Percentiles rank a stretch among this genome's conserved stretches.
phyloP scores from a whole-genome alignment of 2,888 invertebrate species.

The Lampropteryx suffumata region DNA sequence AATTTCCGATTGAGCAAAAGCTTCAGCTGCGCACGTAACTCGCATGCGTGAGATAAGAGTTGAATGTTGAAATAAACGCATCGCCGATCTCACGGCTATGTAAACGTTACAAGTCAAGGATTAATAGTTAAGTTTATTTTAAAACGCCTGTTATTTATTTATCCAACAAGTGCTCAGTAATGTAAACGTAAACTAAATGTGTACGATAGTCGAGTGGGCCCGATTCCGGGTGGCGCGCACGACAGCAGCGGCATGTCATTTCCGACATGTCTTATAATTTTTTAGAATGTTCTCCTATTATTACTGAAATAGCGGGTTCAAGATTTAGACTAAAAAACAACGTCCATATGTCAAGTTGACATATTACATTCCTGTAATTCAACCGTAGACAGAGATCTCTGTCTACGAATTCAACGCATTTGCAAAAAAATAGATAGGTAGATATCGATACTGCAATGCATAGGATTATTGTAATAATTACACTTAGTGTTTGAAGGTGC shows the following conservation, averaged over 20 bases:
- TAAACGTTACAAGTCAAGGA: constrained; percentile 73
- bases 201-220: constrained; percentile 53
- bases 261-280: constrained; percentile 52
- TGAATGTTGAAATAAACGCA: constrained; percentile 12
- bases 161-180: constrained; percentile 78
- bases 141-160: constrained; percentile 75
- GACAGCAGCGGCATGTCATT: constrained; percentile 45
- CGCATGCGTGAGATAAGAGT: neutral
- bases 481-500: too few species aligned
- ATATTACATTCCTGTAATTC: too few species aligned
- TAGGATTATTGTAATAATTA: too few species aligned
- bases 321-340: too few species aligned
- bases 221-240: constrained; percentile 49
- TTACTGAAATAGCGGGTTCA: too few species aligned
- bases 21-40: too few species aligned
- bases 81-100: constrained; percentile 62
- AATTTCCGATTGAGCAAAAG: too few species aligned
- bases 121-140: constrained; percentile 75
- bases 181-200: constrained; percentile 69
- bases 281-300: constrained; percentile 19
- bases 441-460: too few species aligned
- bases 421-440: too few species aligned
- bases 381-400: too few species aligned
- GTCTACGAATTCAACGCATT: too few species aligned
- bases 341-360: too few species aligned